Evolutionary conservation across 2,113 vertebrate species (phyloP).

Genomic region (Lampris incognitus): DNA sequence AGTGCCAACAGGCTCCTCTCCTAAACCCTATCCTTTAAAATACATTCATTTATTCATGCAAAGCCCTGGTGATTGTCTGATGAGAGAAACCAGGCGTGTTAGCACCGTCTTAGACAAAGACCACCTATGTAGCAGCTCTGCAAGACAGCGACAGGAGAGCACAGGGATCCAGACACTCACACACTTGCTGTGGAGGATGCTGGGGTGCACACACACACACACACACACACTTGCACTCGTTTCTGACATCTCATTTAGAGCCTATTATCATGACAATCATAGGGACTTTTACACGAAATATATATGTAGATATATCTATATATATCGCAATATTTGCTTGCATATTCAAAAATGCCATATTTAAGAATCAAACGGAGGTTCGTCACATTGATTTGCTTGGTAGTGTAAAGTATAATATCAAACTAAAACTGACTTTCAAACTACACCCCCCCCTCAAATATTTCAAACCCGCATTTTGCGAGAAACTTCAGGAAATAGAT

Average conservation of each 20-base stretch:
- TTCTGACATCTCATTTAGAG: constrained; percentile 58
- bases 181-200: constrained; percentile 5
- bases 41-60: neutral
- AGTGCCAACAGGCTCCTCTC: constrained; percentile 1
- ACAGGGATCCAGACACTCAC: constrained; percentile 37
- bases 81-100: constrained; percentile 29
- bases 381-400: too few species aligned
- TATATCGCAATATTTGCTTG: too few species aligned
- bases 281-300: too few species aligned
- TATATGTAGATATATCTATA: too few species aligned
- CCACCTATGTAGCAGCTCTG: constrained; percentile 30
- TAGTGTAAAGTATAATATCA: too few species aligned
- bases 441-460: too few species aligned
- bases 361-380: too few species aligned
- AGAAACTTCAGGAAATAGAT: too few species aligned
- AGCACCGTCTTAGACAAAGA: constrained; percentile 30
- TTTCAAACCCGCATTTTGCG: too few species aligned
- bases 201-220: neutral
- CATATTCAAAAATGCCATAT: too few species aligned
- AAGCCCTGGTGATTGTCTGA: constrained; percentile 9
- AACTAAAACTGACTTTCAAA: too few species aligned
- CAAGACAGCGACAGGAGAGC: constrained; percentile 18
- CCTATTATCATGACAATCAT: constrained; percentile 29
- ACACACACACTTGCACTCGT: constrained; percentile 8
- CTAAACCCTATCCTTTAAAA: neutral